phyloP scores from a whole-genome alignment of 1,140 invertebrate genomes.

The Pogonomyrmex californicus region DNA sequence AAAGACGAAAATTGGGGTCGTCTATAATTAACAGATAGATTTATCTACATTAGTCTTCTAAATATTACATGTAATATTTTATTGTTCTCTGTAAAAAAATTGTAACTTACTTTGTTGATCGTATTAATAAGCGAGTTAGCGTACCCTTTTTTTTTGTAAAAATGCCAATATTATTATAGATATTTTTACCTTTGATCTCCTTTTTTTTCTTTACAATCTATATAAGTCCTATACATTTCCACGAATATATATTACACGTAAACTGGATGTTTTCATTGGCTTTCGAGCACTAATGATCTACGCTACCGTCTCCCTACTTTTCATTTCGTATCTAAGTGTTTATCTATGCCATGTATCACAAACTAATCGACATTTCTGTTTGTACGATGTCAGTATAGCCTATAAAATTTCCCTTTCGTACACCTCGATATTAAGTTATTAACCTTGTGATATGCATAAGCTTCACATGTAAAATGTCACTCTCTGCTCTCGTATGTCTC shows the following conservation, averaged over 20 bases:
- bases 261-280: conserved; percentile 31
- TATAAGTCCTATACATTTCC: background rate
- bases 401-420: background rate
- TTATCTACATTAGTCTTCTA: background rate
- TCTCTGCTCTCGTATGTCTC: background rate
- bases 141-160: background rate
- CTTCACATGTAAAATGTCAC: background rate
- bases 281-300: conserved; percentile 25
- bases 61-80: background rate
- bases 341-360: conserved; percentile 41
- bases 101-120: background rate
- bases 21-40: conserved; percentile 3
- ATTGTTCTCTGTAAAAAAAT: background rate
- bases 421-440: conserved; percentile 25
- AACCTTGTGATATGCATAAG: background rate
- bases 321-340: conserved; percentile 34
- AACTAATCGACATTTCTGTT: conserved; percentile 29
- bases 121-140: conserved; percentile 12
- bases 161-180: background rate
- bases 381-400: conserved; percentile 7
- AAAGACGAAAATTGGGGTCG: background rate
- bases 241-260: background rate
- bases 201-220: background rate
- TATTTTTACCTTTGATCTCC: background rate
- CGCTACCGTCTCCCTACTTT: background rate